Percentiles rank a stretch among this genome's conserved stretches.
These are phyloP conservation scores for Telmatochromis sp. DNA, from an alignment of 2,113 vertebrate species.

Conservation along the genomic window DNA sequence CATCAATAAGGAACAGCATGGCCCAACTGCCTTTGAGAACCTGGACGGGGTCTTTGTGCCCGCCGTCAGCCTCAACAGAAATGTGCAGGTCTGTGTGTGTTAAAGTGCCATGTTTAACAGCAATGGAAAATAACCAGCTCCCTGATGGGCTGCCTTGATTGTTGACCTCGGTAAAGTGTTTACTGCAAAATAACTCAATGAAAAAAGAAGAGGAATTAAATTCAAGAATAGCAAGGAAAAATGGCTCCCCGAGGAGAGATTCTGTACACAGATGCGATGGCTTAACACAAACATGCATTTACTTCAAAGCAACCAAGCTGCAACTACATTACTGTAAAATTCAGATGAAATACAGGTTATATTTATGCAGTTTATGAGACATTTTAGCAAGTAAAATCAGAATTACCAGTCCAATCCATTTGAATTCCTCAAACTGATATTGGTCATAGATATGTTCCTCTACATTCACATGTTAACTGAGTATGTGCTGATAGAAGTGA, in stretches of 20 bases:
- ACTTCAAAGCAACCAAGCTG: background rate
- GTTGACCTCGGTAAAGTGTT: background rate
- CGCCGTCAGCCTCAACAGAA: conserved; percentile 94
- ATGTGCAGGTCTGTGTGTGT: conserved; percentile 81
- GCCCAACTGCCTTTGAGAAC: conserved; percentile 89
- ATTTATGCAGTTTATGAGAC: background rate
- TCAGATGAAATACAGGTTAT: background rate
- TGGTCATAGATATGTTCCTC: background rate
- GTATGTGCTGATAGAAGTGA: background rate
- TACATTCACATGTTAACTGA: background rate
- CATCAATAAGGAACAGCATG: conserved; percentile 95
- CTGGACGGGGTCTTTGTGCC: conserved; percentile 95
- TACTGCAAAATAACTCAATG: background rate
- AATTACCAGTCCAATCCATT: background rate
- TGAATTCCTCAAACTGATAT: background rate
- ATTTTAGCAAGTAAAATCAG: background rate
- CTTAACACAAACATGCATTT: background rate
- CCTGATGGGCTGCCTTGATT: background rate
- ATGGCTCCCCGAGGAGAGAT: background rate
- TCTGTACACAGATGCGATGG: background rate
- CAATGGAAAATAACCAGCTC: background rate
- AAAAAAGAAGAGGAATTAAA: background rate
- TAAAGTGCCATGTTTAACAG: background rate
- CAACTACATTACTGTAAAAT: background rate
- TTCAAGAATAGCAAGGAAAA: background rate